These are phyloP conservation scores for Clupea harengus DNA, from an alignment of 2,113 vertebrate species.

Conservation along the genomic window DNA sequence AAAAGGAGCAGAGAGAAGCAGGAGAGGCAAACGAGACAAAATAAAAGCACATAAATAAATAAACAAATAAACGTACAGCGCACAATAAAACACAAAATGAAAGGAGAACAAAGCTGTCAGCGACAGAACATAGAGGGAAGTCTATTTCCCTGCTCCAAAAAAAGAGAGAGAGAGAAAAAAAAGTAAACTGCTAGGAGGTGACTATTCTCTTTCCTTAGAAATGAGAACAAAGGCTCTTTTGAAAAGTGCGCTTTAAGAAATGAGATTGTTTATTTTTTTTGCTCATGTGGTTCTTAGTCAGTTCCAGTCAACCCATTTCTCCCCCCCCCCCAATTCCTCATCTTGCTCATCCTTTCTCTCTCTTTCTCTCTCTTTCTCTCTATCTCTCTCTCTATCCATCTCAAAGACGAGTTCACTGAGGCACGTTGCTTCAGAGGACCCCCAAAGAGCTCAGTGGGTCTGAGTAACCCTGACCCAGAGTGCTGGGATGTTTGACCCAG, in stretches of 20 bases:
- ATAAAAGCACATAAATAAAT: not conserved
- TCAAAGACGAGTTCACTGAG: not conserved
- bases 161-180: not conserved
- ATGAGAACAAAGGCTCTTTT: not conserved
- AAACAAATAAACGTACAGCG: not conserved
- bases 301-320: not conserved
- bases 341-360: not conserved
- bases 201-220: not conserved
- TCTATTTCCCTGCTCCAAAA: not conserved
- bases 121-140: not conserved
- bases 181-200: not conserved
- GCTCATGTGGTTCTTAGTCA: not conserved
- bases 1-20: not conserved
- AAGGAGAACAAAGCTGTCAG: not conserved
- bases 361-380: not conserved
- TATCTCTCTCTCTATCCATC: slow-evolving; percentile 23
- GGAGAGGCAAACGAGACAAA: not conserved
- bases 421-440: not conserved
- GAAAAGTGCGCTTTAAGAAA: not conserved
- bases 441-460: too few relatives aligned
- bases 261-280: not conserved
- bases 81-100: not conserved
- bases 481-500: not conserved
- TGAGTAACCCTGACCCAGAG: not conserved
- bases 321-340: too few relatives aligned